A percentile compares a stretch with the other conserved stretches of the same genome.
Evolutionary conservation across 2,888 invertebrate genomes (phyloP).

Genomic region (Lasius platythorax): DNA sequence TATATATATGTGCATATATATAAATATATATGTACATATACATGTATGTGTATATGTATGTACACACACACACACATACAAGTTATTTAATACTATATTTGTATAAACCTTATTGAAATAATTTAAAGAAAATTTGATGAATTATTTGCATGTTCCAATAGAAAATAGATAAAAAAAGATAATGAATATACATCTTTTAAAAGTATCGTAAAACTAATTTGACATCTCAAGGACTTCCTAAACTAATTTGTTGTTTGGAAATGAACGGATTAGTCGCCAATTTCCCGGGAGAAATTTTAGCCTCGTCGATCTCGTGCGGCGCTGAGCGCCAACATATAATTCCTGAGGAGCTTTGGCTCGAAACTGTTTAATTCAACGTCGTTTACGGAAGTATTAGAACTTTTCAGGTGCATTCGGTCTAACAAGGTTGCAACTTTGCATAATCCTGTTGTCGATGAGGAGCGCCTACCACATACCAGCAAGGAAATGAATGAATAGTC

Average conservation of each 20-base stretch:
- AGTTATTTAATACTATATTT: background rate
- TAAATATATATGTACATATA: too few relatives aligned
- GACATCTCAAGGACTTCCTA: conserved; percentile 44
- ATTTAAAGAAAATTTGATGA: background rate
- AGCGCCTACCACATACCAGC: conserved; percentile 32
- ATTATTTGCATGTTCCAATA: background rate
- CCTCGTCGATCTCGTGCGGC: conserved; percentile 51
- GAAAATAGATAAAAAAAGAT: background rate
- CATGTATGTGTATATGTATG: too few relatives aligned
- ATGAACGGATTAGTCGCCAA: conserved; percentile 58
- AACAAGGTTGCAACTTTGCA: conserved; percentile 56
- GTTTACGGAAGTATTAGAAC: conserved; percentile 56
- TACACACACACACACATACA: background rate
- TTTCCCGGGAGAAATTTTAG: conserved; percentile 64
- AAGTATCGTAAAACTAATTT: conserved; percentile 47
- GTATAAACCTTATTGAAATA: background rate
- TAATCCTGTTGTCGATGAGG: conserved; percentile 56
- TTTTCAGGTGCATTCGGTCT: conserved; percentile 57
- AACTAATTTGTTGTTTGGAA: conserved; percentile 57
- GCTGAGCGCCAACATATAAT: conserved; percentile 58
- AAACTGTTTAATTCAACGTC: conserved; percentile 56
- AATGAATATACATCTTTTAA: background rate
- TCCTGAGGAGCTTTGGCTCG: conserved; percentile 52
- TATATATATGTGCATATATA: too few relatives aligned
- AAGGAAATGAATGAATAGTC: conserved; percentile 31